These are phyloP conservation scores for Ceratosolen fusciceps DNA, from an alignment of 1,140 invertebrate genomes.

Conservation along the genomic window DNA sequence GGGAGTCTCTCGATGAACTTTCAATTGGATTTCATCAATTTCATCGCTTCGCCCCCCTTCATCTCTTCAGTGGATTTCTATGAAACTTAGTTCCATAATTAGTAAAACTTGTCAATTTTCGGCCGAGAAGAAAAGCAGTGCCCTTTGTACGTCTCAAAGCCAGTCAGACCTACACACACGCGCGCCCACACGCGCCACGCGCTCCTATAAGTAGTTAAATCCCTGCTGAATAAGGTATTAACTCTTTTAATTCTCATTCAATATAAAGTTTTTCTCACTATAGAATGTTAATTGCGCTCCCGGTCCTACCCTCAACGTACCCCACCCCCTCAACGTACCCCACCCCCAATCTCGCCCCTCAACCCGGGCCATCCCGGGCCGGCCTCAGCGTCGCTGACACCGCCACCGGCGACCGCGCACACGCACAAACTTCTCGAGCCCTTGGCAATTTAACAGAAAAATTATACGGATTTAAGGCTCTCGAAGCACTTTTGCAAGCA, in stretches of 20 bases:
- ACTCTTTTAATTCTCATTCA: background rate
- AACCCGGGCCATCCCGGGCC: too few relatives aligned
- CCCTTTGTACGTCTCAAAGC: background rate
- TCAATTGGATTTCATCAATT: background rate
- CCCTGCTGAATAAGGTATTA: background rate
- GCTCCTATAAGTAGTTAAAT: background rate
- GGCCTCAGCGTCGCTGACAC: too few relatives aligned
- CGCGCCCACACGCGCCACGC: too few relatives aligned
- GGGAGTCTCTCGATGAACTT: background rate
- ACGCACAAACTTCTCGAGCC: too few relatives aligned
- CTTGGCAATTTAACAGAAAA: background rate
- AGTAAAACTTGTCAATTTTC: slow-evolving; percentile 10
- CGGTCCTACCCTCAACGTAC: too few relatives aligned
- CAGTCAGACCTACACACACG: too few relatives aligned
- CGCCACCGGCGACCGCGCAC: too few relatives aligned
- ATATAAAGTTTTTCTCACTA: slow-evolving; percentile 2
- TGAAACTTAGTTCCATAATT: slow-evolving; percentile 8
- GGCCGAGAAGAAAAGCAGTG: background rate
- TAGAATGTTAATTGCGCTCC: background rate
- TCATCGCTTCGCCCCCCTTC: background rate
- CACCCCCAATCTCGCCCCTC: too few relatives aligned
- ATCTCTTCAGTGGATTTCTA: background rate
- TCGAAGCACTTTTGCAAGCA: background rate
- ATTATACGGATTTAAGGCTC: background rate
- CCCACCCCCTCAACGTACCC: too few relatives aligned